Evolutionary conservation across 2,888 invertebrate species (phyloP).

Genomic region (Pherbina coryleti): DNA sequence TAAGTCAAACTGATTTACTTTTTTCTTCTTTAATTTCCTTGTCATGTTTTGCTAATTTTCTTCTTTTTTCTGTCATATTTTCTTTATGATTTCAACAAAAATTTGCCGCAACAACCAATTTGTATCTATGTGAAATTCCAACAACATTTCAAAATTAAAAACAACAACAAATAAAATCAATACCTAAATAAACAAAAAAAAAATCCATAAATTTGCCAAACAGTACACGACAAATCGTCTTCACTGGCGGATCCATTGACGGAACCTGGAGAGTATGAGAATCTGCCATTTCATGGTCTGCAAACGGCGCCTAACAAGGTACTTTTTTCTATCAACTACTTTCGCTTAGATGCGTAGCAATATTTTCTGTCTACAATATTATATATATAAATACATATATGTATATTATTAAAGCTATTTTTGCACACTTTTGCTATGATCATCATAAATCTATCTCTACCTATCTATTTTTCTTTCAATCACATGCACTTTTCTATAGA

Average conservation of each 20-base stretch:
- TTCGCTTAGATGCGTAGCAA: slow-evolving; percentile 19
- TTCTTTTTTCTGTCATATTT: slow-evolving; percentile 14
- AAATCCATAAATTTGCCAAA: slow-evolving; percentile 42
- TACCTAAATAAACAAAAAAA: background rate
- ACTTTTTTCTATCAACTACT: slow-evolving; percentile 57
- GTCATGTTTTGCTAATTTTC: slow-evolving; percentile 26
- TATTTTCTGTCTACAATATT: background rate
- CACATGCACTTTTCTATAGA: background rate
- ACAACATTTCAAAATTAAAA: slow-evolving; percentile 31
- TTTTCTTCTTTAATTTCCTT: background rate
- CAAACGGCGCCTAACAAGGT: slow-evolving; percentile 95
- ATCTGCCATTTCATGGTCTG: slow-evolving; percentile 94
- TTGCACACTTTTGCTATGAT: slow-evolving; percentile 17
- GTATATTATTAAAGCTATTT: background rate
- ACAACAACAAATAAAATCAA: slow-evolving; percentile 40
- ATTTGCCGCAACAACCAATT: slow-evolving; percentile 17
- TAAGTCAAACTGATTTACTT: no score
- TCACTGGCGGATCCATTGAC: slow-evolving; percentile 77
- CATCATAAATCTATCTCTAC: slow-evolving; percentile 23
- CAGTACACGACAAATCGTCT: slow-evolving; percentile 70
- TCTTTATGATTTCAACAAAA: slow-evolving; percentile 16
- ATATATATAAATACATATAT: no score
- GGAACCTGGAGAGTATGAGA: slow-evolving; percentile 92
- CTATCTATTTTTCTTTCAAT: slow-evolving; percentile 5
- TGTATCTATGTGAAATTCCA: slow-evolving; percentile 31